Percentiles rank a stretch among this genome's conserved stretches.
Conservation (phyloP, 2,888 invertebrate genomes). For the Heteromyza rotundicornis region DNA sequence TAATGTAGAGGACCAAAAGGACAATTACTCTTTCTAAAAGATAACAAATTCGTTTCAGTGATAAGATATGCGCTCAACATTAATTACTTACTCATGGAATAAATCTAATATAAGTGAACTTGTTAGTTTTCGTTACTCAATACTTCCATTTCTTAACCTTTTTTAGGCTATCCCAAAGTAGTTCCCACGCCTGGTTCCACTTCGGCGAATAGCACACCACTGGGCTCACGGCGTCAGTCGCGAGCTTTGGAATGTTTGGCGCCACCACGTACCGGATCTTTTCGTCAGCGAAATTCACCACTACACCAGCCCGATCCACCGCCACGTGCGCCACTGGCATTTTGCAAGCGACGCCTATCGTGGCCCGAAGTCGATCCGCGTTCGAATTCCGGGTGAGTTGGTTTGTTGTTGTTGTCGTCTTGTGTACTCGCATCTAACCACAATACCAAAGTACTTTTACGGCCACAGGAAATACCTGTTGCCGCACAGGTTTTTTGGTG, state of each 20-base stretch:
- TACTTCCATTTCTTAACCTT: not conserved
- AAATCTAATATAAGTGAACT: too few relatives aligned
- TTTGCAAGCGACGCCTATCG: constrained; percentile 78
- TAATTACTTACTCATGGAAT: too few relatives aligned
- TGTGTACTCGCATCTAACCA: too few relatives aligned
- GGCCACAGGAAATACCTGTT: too few relatives aligned
- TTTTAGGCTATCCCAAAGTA: constrained; percentile 74
- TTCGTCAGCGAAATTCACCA: constrained; percentile 64
- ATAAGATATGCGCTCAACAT: too few relatives aligned
- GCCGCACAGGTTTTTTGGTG: too few relatives aligned
- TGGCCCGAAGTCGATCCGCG: constrained; percentile 88
- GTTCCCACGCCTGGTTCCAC: constrained; percentile 73
- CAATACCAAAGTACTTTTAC: too few relatives aligned
- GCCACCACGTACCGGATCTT: constrained; percentile 67
- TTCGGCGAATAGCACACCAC: constrained; percentile 47
- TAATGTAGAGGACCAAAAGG: too few relatives aligned
- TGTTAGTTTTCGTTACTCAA: too few relatives aligned
- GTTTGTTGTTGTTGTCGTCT: not conserved
- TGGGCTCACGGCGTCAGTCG: constrained; percentile 62
- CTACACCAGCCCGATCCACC: constrained; percentile 63
- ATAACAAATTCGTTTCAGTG: too few relatives aligned
- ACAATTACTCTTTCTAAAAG: too few relatives aligned
- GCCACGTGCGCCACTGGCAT: constrained; percentile 73
- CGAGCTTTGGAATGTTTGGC: constrained; percentile 73
- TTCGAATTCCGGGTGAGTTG: constrained; percentile 79